Conservation (phyloP, 2,888 invertebrate species). For the Patella depressa region DNA sequence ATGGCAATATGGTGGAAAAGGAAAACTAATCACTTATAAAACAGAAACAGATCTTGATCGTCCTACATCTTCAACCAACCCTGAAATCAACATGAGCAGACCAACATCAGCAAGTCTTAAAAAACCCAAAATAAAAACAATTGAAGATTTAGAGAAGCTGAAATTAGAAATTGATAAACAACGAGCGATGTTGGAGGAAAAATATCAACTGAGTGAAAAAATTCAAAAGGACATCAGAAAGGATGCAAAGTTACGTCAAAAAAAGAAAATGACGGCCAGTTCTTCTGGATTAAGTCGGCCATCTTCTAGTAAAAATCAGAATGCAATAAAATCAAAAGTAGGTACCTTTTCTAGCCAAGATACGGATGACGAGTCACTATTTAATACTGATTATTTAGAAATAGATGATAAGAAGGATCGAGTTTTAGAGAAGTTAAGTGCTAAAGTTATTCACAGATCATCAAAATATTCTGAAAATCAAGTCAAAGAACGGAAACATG, state of each 20-base stretch:
- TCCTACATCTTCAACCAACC: background rate
- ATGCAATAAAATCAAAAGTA: background rate
- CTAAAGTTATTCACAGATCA: slow-evolving; percentile 44
- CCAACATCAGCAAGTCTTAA: slow-evolving; percentile 8
- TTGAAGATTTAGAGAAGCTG: background rate
- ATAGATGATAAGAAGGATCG: slow-evolving; percentile 30
- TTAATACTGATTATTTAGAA: slow-evolving; percentile 10
- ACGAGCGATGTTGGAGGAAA: background rate
- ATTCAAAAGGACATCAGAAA: slow-evolving; percentile 1
- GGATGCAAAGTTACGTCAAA: background rate
- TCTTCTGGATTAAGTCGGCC: background rate
- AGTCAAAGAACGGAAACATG: background rate
- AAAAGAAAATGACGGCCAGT: background rate
- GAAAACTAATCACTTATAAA: slow-evolving; percentile 54
- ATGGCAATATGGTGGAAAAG: slow-evolving; percentile 59
- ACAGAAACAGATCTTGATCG: slow-evolving; percentile 46
- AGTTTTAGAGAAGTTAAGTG: slow-evolving; percentile 50
- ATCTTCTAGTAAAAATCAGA: background rate
- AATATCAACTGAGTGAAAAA: background rate
- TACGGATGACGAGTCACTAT: background rate
- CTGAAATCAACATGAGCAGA: background rate
- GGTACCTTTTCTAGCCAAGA: background rate
- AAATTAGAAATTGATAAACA: background rate
- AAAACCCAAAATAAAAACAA: background rate
- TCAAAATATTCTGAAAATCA: background rate